Conservation (phyloP, 2,113 vertebrate genomes). For the Scalopus aquaticus region DNA sequence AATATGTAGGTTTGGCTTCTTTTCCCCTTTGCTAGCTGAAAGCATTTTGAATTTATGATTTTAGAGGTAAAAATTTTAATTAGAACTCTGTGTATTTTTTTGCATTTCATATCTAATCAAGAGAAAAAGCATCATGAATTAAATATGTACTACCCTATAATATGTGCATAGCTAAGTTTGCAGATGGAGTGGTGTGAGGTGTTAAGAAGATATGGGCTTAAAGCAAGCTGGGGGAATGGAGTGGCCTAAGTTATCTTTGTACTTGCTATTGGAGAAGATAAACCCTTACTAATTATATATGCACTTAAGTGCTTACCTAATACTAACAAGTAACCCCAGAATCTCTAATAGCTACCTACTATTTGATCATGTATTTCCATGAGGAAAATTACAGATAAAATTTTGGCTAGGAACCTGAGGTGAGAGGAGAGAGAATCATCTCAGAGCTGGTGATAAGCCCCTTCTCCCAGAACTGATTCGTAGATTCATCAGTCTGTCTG, state of each 20-base stretch:
- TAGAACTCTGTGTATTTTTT: not conserved
- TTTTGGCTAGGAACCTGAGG: not conserved
- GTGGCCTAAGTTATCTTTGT: not conserved
- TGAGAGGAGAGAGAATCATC: not conserved
- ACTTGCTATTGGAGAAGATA: not conserved
- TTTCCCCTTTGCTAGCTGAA: not conserved
- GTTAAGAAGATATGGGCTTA: not conserved
- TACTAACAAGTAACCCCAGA: not conserved
- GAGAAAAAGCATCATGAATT: not conserved
- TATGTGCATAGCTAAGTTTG: not conserved
- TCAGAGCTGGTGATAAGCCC: not conserved
- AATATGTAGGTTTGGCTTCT: not conserved
- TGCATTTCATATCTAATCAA: not conserved
- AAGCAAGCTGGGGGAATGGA: not conserved
- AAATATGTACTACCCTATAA: not conserved
- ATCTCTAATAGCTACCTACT: not conserved
- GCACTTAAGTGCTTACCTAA: not conserved
- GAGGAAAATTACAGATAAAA: not conserved
- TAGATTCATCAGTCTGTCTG: not conserved
- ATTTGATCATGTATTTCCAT: not conserved
- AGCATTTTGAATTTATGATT: not conserved
- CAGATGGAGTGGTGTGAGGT: not conserved
- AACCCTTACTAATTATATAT: not conserved
- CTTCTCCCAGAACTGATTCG: not conserved
- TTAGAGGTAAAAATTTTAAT: not conserved